These are phyloP conservation scores for Archips xylosteana DNA, from an alignment of 2,888 invertebrate species.

Conservation along the genomic window DNA sequence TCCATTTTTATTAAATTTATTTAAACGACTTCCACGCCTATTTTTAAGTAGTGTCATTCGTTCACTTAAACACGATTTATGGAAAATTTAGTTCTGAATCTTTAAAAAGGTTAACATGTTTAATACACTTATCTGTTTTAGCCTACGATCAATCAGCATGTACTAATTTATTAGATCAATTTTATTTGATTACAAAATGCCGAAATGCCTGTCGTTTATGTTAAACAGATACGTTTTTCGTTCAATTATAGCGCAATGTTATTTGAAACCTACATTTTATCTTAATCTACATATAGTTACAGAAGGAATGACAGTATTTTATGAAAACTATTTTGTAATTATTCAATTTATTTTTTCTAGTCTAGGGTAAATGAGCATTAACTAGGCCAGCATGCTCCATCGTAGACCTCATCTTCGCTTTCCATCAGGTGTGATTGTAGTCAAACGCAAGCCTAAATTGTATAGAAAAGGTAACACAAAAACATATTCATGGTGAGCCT, in stretches of 20 bases:
- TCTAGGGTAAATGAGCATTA: not conserved
- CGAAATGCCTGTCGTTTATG: constrained; percentile 6
- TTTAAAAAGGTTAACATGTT: constrained; percentile 25
- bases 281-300: not conserved
- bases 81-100: constrained; percentile 1
- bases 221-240: not conserved
- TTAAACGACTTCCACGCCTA: not conserved
- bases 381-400: too few species aligned
- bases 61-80: not conserved
- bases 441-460: too few species aligned
- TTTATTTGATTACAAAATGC: constrained; percentile 10
- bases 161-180: constrained; percentile 14
- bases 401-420: too few species aligned
- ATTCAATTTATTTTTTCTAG: not conserved
- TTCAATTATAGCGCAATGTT: not conserved
- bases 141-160: constrained; percentile 1
- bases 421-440: too few species aligned
- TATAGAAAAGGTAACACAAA: too few species aligned
- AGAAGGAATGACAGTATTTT: too few species aligned
- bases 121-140: not conserved
- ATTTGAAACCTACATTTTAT: not conserved
- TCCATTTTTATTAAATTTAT: not conserved
- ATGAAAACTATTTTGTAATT: too few species aligned
- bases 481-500: too few species aligned
- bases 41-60: not conserved